These are phyloP conservation scores for Eupithecia insigniata DNA, from an alignment of 2,888 invertebrate genomes.

Conservation along the genomic window DNA sequence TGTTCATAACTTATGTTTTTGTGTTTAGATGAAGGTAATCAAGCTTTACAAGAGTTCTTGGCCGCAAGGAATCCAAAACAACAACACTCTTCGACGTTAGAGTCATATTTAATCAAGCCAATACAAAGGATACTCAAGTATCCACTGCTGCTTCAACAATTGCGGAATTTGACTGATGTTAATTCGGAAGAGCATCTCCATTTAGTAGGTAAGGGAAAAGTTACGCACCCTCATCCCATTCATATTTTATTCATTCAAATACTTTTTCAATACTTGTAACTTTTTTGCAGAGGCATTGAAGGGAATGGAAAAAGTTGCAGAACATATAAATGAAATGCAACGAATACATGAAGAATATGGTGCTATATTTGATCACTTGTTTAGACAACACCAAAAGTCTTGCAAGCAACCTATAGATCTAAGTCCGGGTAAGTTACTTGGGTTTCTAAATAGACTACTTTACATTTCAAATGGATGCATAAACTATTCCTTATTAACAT, in stretches of 20 bases:
- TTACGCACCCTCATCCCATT: background rate
- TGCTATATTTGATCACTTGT: conserved; percentile 98
- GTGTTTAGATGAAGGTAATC: conserved; percentile 95
- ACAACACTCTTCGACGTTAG: conserved; percentile 98
- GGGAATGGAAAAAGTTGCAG: conserved; percentile 99
- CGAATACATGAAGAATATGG: conserved; percentile 99
- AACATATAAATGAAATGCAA: conserved; percentile 99
- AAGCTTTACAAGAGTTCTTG: conserved; percentile 97
- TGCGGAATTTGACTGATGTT: conserved; percentile 96
- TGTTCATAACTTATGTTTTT: conserved; percentile 23
- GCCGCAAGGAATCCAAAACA: conserved; percentile 97
- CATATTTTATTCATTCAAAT: conserved; percentile 9
- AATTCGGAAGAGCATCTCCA: conserved; percentile 97
- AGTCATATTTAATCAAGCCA: conserved; percentile 99
- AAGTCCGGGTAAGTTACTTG: conserved; percentile 87
- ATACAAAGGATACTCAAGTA: conserved; percentile 99
- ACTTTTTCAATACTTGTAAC: conserved; percentile 11
- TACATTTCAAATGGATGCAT: background rate
- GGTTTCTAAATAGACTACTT: background rate
- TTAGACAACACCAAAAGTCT: conserved; percentile 97
- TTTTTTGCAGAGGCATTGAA: conserved; percentile 92
- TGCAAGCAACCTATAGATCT: conserved; percentile 97
- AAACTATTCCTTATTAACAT: conserved; percentile 5
- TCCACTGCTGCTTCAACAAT: conserved; percentile 96
- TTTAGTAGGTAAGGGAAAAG: conserved; percentile 88